phyloP scores from a whole-genome alignment of 92 coral and sea anemone genomes.

The Phymanthus crucifer region DNA sequence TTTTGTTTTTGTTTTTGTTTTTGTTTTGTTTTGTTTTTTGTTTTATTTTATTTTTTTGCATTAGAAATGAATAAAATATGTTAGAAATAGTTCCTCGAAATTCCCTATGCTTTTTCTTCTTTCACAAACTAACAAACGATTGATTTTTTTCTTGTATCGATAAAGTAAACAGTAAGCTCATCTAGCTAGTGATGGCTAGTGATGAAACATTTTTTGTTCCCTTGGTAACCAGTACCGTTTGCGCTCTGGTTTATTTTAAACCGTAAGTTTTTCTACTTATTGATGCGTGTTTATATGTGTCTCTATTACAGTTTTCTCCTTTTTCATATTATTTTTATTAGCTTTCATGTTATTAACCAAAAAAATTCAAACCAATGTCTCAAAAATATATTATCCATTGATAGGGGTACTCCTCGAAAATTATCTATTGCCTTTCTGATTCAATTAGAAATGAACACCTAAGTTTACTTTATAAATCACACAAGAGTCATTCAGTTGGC shows the following conservation, averaged over 20 bases:
- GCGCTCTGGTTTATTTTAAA: background rate
- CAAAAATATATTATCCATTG: too few species aligned
- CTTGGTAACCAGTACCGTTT: background rate
- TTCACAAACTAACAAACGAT: background rate
- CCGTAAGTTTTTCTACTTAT: background rate
- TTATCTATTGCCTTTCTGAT: background rate
- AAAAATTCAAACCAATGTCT: too few species aligned
- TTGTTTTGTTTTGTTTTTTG: too few species aligned
- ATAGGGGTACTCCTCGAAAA: too few species aligned
- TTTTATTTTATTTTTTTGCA: too few species aligned
- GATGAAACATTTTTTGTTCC: background rate
- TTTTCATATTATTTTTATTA: too few species aligned
- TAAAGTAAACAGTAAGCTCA: background rate
- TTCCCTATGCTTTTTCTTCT: too few species aligned
- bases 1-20: too few species aligned
- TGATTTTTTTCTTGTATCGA: background rate
- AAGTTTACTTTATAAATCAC: background rate
- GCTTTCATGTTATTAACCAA: too few species aligned
- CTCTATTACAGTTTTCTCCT: background rate
- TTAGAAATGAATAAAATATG: too few species aligned
- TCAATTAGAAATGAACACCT: background rate
- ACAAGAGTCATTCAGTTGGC: background rate
- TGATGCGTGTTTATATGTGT: background rate
- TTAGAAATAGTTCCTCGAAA: too few species aligned
- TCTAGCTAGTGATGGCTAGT: background rate